A percentile compares a stretch with the other conserved stretches of the same genome.
phyloP scores from a whole-genome alignment of 2,888 invertebrate genomes.

The Cerastis rubricosa region DNA sequence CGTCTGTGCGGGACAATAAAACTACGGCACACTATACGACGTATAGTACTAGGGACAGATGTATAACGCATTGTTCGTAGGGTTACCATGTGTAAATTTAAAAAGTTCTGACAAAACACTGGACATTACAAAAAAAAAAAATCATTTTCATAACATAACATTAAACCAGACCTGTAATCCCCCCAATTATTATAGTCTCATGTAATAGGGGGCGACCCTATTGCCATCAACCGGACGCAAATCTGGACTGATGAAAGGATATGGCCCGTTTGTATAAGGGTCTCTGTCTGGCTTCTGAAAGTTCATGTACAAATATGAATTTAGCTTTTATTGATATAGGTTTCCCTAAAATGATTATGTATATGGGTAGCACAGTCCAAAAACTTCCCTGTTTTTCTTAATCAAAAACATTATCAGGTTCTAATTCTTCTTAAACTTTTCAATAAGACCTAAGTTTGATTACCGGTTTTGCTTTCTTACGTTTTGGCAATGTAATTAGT shows the following conservation, averaged over 20 bases:
- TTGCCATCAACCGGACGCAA: not conserved
- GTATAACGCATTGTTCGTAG: constrained; percentile 53
- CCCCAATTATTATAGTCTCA: not conserved
- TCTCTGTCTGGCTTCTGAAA: no score
- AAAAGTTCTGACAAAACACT: not conserved
- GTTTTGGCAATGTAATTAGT: no score
- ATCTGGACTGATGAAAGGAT: not conserved
- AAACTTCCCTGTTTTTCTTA: no score
- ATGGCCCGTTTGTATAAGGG: no score
- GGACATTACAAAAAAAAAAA: not conserved
- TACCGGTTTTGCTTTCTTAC: no score
- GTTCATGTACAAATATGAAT: no score
- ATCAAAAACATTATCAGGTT: no score
- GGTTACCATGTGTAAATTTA: not conserved
- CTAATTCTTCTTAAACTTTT: no score
- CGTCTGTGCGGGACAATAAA: constrained; percentile 54
- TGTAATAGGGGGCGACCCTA: not conserved
- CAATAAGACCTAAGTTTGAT: no score
- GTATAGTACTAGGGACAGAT: constrained; percentile 55
- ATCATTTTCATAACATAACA: not conserved
- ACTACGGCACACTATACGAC: constrained; percentile 53
- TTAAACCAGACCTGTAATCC: not conserved
- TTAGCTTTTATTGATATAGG: no score
- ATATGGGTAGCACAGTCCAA: no score
- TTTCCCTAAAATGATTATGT: no score